Evolutionary conservation across 2,888 invertebrate genomes (phyloP), one percentile per base, ranked within the genome.

Genomic region (Germaria angustata): DNA sequence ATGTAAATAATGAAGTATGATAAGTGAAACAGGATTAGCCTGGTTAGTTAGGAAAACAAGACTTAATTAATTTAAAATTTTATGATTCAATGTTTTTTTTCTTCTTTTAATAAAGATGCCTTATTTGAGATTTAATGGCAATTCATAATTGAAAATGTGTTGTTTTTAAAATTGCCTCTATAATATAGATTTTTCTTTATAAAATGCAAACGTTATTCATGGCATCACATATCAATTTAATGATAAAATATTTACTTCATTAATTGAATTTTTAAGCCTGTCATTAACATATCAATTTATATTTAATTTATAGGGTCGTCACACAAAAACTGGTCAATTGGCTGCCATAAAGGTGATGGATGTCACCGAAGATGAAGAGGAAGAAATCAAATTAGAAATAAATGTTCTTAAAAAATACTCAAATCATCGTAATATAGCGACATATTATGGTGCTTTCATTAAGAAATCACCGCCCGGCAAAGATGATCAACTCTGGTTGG

Each of bases 301-400:
- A 0, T n/a, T 22, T 28, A 34, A 8, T 39, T 49, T 63, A 57
- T 92, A 99, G 98, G 99, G 99, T 85, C 96, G 99, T 81, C 99
- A 99, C 92, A 99, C 99, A 86, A 99, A 99, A 94, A 99, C 99
- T 87, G 99, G 99, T 86, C 99, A 99, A 92, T 93, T 99, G 93
- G 99, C 99, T 86, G 99, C 99, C 92, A 99, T 99, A 92, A 99
- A 99, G 94, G 99, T 99, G 91, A 99, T 99, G 99, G 99, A 99
- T 92, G 99, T 99, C 89, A 99, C 99, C 87, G 99, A 99, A 94
- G 99, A 99, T 91, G 99, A 99, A 92, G 99, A 99, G 91, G 99
- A 99, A 92, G 99, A 99, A 93, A 99, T 99, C 87, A 99, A 99
- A 92, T 93, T 99, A 89, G 99, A 99, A 93, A 99, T 99, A 88